Conservation (phyloP, 2,888 invertebrate genomes). For the Limulus polyphemus region DNA sequence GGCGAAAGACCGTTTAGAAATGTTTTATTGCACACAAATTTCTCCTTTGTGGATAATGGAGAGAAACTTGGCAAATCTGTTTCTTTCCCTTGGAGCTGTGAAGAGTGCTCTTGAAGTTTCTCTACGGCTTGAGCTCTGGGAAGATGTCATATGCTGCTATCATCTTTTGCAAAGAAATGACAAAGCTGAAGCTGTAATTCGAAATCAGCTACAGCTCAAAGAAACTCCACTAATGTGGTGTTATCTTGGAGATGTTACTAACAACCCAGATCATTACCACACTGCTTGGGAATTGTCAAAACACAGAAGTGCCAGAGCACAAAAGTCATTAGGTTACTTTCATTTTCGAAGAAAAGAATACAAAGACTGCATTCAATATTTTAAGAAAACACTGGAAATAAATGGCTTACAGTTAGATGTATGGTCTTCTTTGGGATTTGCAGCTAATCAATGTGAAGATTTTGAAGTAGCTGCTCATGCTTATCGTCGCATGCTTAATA, state of each 20-base stretch:
- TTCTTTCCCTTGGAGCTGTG: slow-evolving; percentile 64
- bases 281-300: slow-evolving; percentile 84
- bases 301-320: slow-evolving; percentile 65
- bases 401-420: slow-evolving; percentile 76
- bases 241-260: slow-evolving; percentile 74
- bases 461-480: slow-evolving; percentile 73
- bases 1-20: slow-evolving; percentile 47
- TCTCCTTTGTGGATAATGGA: slow-evolving; percentile 64
- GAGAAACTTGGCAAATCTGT: slow-evolving; percentile 60
- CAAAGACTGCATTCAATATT: slow-evolving; percentile 62
- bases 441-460: slow-evolving; percentile 60
- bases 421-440: slow-evolving; percentile 75
- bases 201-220: slow-evolving; percentile 56
- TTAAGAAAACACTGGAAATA: slow-evolving; percentile 65
- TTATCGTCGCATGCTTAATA: slow-evolving; percentile 68
- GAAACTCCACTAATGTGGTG: slow-evolving; percentile 80
- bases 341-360: slow-evolving; percentile 60
- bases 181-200: slow-evolving; percentile 74
- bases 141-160: slow-evolving; percentile 84
- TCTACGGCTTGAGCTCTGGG: slow-evolving; percentile 67
- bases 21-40: slow-evolving; percentile 58
- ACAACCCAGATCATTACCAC: slow-evolving; percentile 64
- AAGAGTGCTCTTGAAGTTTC: slow-evolving; percentile 73
- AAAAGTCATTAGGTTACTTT: slow-evolving; percentile 71
- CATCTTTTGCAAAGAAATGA: slow-evolving; percentile 47